Base-by-base conservation (phyloP, 2,113 vertebrate genomes). In the Malurus elegans region DNA sequence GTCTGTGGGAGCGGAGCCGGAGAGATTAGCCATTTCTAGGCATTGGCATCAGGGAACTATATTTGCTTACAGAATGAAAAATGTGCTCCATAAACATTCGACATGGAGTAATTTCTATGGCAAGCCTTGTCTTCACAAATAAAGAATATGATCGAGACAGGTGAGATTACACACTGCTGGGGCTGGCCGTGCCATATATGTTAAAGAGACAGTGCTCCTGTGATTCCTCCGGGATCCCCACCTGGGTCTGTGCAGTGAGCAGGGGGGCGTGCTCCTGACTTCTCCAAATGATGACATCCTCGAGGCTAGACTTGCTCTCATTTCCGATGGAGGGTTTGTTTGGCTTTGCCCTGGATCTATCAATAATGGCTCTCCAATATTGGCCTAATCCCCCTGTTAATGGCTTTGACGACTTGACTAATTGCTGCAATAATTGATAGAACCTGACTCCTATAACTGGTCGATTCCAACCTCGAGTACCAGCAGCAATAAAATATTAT, bases 391-490 rank as follows among this genome's bases (percentile, higher is more conserved):
- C 97, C 96, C 97, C 95, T 61, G 86, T 96, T 97, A 95, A 97
- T 95, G 95, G 78, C 97, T 94, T 73, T 94, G 97, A 97, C 93
- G 96, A 98, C 97, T 98, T 98, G 98, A 98, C 98, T 99, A 99
- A 99, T 99, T 98, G 98, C 98, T 82, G 96, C 98, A 98, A 99
- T 99, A 98, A 99, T 99, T 98, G 98, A 99, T 98, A 98, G 98
- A 98, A 97, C 95, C 97, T 66, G 97, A 98, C 97, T 98, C 97
- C 96, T 94, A 70, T 96, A 96, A 96, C 97, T 92, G 98, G 99
- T 99, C 98, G 97, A 98, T 99, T 98, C 62, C 97, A 96, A 97
- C 94, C 97, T 92, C 51, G 18, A 93, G 58, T 76, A 96, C 97
- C 87, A 64, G 98, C 96, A 98, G 98, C 98, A 98, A 99, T 98